phyloP scores from a whole-genome alignment of 1,140 invertebrate genomes.

The Alviniconcha marisindica region DNA sequence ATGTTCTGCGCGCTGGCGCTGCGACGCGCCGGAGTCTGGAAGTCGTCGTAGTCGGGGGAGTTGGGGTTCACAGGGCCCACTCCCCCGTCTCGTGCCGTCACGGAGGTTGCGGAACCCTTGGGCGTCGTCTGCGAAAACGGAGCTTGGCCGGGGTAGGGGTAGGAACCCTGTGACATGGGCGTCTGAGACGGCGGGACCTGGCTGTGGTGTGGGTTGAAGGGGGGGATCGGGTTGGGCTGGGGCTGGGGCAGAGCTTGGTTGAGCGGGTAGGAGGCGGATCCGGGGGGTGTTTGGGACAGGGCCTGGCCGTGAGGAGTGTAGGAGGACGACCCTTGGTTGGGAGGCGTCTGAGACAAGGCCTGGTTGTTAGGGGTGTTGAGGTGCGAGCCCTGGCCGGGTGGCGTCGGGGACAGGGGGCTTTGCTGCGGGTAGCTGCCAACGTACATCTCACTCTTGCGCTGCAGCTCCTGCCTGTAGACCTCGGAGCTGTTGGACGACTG shows the following conservation, averaged over 20 bases:
- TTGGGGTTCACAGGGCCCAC: background rate
- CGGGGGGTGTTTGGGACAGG: background rate
- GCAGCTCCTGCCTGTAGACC: conserved; percentile 50
- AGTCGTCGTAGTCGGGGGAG: conserved; percentile 5
- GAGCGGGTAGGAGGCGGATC: too few relatives aligned
- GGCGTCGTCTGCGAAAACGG: background rate
- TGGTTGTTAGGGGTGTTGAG: background rate
- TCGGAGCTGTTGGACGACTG: conserved; percentile 43
- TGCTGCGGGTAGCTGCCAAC: conserved; percentile 15
- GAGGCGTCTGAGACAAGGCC: background rate
- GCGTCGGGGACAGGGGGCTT: background rate
- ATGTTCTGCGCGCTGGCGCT: conserved; percentile 44
- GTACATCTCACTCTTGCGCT: conserved; percentile 53
- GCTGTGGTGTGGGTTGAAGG: background rate
- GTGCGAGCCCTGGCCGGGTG: too few relatives aligned
- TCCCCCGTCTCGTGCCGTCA: background rate
- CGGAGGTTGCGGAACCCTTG: background rate
- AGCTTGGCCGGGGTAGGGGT: background rate
- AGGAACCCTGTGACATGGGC: background rate
- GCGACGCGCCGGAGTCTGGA: conserved; percentile 19
- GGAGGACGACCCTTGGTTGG: background rate
- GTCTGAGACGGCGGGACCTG: background rate
- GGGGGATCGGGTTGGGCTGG: too few relatives aligned
- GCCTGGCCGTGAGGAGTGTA: background rate
- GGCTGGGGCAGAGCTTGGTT: too few relatives aligned